These are phyloP conservation scores for Dermochelys coriacea DNA, from an alignment of 2,797 vertebrate species.

Conservation along the genomic window DNA sequence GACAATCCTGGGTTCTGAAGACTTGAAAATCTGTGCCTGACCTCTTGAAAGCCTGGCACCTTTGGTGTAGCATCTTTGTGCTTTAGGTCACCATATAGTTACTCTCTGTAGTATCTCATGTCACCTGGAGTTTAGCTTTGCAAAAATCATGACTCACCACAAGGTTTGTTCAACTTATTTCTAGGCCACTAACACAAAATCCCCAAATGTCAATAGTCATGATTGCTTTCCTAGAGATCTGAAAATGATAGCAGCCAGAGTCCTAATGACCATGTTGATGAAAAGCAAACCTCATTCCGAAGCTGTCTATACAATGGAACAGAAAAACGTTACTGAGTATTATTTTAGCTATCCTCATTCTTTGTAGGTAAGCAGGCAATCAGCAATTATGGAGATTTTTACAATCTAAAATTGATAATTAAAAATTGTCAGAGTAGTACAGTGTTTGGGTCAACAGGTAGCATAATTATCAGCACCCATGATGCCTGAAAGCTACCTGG, in stretches of 20 bases:
- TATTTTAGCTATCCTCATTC: background rate
- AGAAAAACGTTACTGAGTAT: background rate
- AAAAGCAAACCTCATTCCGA: background rate
- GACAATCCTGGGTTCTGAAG: accelerated
- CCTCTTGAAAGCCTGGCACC: background rate
- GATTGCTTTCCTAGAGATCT: background rate
- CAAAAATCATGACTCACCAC: background rate
- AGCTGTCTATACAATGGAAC: background rate
- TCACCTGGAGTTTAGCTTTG: background rate
- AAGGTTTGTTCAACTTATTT: background rate
- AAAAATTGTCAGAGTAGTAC: background rate
- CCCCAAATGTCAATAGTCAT: background rate
- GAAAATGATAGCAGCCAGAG: background rate
- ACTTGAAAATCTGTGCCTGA: background rate
- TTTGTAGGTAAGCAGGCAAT: background rate
- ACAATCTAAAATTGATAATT: background rate
- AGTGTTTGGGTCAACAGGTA: background rate
- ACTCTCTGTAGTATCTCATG: background rate
- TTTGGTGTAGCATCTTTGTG: background rate
- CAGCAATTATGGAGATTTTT: background rate
- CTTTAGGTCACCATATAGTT: background rate
- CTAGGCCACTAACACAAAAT: background rate
- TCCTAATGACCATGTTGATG: background rate
- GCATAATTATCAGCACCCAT: background rate
- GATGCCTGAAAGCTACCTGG: background rate